Percentiles rank a stretch among this genome's conserved stretches.
phyloP scores from a whole-genome alignment of 1,140 invertebrate genomes.

The Sesamia nonagrioides region DNA sequence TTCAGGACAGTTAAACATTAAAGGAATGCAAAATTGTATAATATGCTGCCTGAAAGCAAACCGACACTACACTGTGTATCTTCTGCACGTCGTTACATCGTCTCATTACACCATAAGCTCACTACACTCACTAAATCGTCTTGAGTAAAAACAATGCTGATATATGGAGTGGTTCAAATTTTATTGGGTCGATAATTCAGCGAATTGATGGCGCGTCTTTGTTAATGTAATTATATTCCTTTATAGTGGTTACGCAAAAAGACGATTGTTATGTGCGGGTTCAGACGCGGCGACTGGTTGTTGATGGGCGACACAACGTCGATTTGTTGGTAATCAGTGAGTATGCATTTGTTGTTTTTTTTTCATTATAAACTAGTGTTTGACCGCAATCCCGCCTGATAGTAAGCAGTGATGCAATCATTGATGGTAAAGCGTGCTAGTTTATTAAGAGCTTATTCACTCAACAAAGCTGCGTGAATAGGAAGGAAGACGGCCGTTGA shows the following conservation, averaged over 20 bases:
- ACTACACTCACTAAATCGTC: conserved; percentile 8
- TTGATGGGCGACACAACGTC: neutral
- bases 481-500: no score
- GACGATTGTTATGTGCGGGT: neutral
- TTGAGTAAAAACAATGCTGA: conserved; percentile 35
- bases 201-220: conserved; percentile 31
- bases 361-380: no score
- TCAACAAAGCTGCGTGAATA: no score
- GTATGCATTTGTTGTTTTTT: neutral
- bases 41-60: neutral
- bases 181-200: conserved; percentile 48
- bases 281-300: neutral
- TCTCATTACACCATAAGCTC: conserved; percentile 5
- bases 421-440: no score
- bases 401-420: no score
- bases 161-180: conserved; percentile 33
- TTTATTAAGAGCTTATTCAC: no score
- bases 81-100: neutral
- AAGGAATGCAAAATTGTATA: no score
- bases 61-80: neutral
- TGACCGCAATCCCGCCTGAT: no score
- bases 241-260: conserved; percentile 34
- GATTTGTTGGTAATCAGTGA: neutral
- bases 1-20: no score
- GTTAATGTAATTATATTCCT: conserved; percentile 47